Base-by-base conservation (phyloP, 1,140 invertebrate species). In the Pseudomyrmex gracilis region DNA sequence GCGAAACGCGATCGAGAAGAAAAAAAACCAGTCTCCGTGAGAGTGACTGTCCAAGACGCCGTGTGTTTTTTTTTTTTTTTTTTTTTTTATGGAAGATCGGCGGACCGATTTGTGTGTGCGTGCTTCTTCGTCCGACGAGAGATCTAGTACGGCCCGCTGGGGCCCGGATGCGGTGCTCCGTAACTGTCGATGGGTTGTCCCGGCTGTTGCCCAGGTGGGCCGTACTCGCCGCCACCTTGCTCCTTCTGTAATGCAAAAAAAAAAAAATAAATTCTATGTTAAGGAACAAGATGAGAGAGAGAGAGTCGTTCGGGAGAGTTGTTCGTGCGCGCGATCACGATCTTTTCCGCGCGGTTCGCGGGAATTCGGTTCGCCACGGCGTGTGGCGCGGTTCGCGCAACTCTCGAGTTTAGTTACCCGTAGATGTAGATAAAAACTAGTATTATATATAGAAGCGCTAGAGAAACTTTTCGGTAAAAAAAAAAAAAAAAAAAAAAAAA, bases 221-320 rank as follows among this genome's bases (percentile, higher is more conserved):
- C 95, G 78, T 95, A 95, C 64, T 93, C 93, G n/a, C 90, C 90
- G 17, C 86, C 87, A 43, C 91, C 87, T 80, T 90, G 82, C 53
- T 93, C 92, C 86, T 94, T 94, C 92, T 94, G 83, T 9, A 87
- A 89, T 12, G 66, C 57, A 47, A 74, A 15, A 58, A 84, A 74
- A 82, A 13, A 78, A 78, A 82, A 51, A 49, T 34, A 3, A 34
- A 34, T 34, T 34, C 7, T 34, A 4, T 34, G 34, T 34, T 73
- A 49, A 60, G n/a, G 15, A 9, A 55, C n/a, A 20, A 53, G 34
- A 45, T 20, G 7, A 47, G 8, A 17, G 24, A 66, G 15, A 58
- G 13, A 73, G 10, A 49, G 34, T 17, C 22, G 9, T 68, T 4
- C 10, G 10, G n/a, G n/a, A n/a, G n/a, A n/a, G n/a, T 34, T 34